A percentile compares a stretch with the other conserved stretches of the same genome.
Conservation (phyloP, 1,140 invertebrate species). For the Aricia agestis region DNA sequence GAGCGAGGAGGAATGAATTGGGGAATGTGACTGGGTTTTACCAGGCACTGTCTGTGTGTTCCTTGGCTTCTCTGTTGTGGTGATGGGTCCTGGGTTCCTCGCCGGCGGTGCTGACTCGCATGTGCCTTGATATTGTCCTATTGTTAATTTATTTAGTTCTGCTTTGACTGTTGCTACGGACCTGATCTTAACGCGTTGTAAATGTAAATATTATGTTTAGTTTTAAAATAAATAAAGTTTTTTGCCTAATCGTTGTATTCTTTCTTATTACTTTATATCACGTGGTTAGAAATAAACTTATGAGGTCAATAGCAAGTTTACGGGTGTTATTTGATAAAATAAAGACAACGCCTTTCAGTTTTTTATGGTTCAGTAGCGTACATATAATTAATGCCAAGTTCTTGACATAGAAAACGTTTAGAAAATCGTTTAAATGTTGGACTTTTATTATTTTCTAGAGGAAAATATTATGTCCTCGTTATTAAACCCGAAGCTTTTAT, state of each 20-base stretch:
- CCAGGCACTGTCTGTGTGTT: slow-evolving; percentile 16
- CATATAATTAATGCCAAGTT: too few relatives aligned
- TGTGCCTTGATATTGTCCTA: slow-evolving; percentile 43
- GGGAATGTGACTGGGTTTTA: slow-evolving; percentile 19
- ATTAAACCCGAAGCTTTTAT: too few relatives aligned
- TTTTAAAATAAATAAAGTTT: slow-evolving; percentile 57
- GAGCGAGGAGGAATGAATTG: slow-evolving; percentile 31
- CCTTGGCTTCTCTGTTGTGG: neutral
- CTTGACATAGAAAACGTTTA: too few relatives aligned
- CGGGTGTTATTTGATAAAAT: too few relatives aligned
- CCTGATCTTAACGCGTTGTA: slow-evolving; percentile 70
- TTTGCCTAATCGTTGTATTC: slow-evolving; percentile 42
- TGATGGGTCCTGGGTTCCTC: neutral
- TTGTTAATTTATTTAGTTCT: slow-evolving; percentile 67
- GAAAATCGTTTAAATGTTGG: too few relatives aligned
- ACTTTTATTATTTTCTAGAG: too few relatives aligned
- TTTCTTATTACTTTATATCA: too few relatives aligned
- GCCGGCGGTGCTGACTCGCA: slow-evolving; percentile 37
- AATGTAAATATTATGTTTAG: slow-evolving; percentile 69
- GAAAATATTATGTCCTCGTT: too few relatives aligned
- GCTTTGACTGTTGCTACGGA: slow-evolving; percentile 73
- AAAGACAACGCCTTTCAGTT: too few relatives aligned
- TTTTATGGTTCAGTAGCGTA: too few relatives aligned
- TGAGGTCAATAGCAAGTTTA: too few relatives aligned
- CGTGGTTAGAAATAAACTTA: too few relatives aligned